These are phyloP conservation scores for Progne subis DNA, from an alignment of 2,113 vertebrate genomes.

Conservation along the genomic window DNA sequence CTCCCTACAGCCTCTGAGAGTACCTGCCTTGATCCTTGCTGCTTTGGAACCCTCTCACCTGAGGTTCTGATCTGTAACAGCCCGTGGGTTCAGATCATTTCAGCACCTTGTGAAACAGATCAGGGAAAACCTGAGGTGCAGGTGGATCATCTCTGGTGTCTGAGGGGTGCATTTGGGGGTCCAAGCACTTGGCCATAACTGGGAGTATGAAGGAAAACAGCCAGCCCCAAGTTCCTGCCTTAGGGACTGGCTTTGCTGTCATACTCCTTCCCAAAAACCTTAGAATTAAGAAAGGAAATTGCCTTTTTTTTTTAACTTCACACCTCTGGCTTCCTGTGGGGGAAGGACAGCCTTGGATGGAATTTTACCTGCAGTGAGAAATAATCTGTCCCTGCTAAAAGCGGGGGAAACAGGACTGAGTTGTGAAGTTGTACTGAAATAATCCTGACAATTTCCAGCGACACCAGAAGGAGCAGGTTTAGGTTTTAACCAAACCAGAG, in stretches of 20 bases:
- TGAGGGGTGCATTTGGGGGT: neutral
- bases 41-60: neutral
- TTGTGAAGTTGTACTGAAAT: neutral
- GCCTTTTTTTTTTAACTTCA: neutral
- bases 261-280: neutral
- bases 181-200: neutral
- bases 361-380: neutral
- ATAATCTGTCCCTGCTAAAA: neutral
- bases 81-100: neutral
- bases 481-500: neutral
- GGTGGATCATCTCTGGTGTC: neutral
- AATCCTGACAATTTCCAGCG: neutral
- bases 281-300: neutral
- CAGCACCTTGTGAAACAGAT: neutral
- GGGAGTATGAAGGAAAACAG: accelerated
- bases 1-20: neutral
- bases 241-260: neutral
- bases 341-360: neutral
- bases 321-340: neutral
- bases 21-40: neutral
- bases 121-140: neutral
- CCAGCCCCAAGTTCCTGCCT: neutral
- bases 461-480: neutral
- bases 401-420: neutral
- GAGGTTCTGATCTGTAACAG: neutral